Evolutionary conservation across 2,888 invertebrate species (phyloP).

Genomic region (Mellilla xanthometata): DNA sequence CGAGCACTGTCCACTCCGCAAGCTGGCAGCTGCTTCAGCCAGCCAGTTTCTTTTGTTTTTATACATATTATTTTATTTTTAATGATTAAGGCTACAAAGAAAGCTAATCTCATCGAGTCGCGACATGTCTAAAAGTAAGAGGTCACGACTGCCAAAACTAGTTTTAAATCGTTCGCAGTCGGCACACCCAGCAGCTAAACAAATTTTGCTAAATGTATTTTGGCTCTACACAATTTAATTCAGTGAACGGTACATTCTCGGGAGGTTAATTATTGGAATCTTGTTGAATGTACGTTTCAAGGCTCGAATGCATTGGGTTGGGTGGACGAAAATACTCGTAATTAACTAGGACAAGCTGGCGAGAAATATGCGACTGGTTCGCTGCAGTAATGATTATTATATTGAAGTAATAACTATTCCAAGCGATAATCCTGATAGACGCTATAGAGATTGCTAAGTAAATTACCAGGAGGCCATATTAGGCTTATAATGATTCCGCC

Average conservation of each 20-base stretch:
- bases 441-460: slow-evolving; percentile 21
- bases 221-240: slow-evolving; percentile 23
- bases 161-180: slow-evolving; percentile 44
- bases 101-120: slow-evolving; percentile 48
- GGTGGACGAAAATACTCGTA: slow-evolving; percentile 23
- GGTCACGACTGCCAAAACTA: slow-evolving; percentile 53
- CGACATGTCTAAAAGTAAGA: slow-evolving; percentile 47
- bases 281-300: slow-evolving; percentile 19
- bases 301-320: slow-evolving; percentile 24
- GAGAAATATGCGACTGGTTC: slow-evolving; percentile 18
- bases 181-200: slow-evolving; percentile 42
- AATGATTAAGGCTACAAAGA: slow-evolving; percentile 41
- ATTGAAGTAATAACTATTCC: slow-evolving; percentile 22
- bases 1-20: background rate
- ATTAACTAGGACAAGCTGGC: slow-evolving; percentile 15
- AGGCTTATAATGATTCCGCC: slow-evolving; percentile 16
- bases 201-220: slow-evolving; percentile 39
- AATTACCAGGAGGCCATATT: slow-evolving; percentile 21
- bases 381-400: slow-evolving; percentile 20
- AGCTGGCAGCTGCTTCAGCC: background rate
- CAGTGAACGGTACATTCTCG: slow-evolving; percentile 33
- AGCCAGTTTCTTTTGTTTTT: slow-evolving; percentile 2
- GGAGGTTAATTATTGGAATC: slow-evolving; percentile 30
- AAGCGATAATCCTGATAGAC: slow-evolving; percentile 17
- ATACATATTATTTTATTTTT: no score